phyloP scores from a whole-genome alignment of 2,797 vertebrate species.

The Rhincodon typus region DNA sequence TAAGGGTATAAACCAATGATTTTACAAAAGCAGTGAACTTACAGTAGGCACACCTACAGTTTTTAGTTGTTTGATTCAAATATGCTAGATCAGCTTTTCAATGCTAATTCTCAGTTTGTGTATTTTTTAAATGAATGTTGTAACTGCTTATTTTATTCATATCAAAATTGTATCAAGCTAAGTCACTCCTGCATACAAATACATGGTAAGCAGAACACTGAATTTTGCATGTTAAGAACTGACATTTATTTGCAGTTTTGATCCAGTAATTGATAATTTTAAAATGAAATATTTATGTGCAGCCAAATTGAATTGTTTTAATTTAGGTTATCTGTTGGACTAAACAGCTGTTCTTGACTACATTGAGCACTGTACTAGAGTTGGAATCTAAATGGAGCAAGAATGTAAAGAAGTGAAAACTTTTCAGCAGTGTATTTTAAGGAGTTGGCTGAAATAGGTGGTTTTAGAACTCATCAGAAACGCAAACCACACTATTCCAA shows the following conservation, averaged over 20 bases:
- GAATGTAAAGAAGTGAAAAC: background rate
- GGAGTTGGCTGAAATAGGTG: background rate
- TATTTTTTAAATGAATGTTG: background rate
- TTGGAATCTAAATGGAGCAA: background rate
- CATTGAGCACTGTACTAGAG: background rate
- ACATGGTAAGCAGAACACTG: background rate
- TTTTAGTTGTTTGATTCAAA: constrained; percentile 12
- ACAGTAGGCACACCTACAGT: background rate
- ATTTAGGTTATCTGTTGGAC: background rate
- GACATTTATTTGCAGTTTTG: background rate
- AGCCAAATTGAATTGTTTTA: background rate
- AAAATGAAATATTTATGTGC: background rate
- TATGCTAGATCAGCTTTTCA: background rate
- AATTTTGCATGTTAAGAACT: background rate
- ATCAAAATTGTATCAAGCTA: background rate
- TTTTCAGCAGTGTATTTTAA: background rate
- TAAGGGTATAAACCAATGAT: background rate
- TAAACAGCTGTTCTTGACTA: background rate
- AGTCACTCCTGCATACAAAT: background rate
- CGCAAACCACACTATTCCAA: background rate
- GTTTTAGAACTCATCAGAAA: background rate
- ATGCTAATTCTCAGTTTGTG: background rate
- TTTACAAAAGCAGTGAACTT: background rate
- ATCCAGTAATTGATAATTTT: background rate
- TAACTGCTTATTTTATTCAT: background rate